Conservation (phyloP, 1,140 invertebrate genomes). For the Micrasema minimum region DNA sequence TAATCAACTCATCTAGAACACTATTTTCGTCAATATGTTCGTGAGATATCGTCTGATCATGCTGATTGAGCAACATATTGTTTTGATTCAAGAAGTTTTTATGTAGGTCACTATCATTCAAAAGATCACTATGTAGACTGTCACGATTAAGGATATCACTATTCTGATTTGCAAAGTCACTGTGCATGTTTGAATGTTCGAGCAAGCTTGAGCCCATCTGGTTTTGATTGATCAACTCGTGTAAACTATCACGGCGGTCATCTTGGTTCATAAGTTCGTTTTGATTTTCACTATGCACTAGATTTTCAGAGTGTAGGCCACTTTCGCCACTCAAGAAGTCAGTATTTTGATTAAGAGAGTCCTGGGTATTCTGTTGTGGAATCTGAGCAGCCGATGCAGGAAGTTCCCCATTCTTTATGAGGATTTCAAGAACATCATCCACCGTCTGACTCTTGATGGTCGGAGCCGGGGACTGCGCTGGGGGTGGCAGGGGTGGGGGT, state of each 20-base stretch:
- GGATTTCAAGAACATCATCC: constrained; percentile 94
- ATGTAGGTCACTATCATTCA: constrained; percentile 43
- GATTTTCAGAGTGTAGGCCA: constrained; percentile 57
- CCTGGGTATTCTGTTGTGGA: constrained; percentile 46
- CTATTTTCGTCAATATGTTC: constrained; percentile 48
- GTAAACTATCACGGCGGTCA: constrained; percentile 36
- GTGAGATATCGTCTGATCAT: constrained; percentile 20
- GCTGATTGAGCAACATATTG: constrained; percentile 42
- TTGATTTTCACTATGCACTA: constrained; percentile 55
- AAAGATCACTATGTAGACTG: constrained; percentile 39
- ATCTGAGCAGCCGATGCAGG: constrained; percentile 81
- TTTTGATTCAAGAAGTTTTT: constrained; percentile 48
- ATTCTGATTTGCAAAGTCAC: constrained; percentile 46
- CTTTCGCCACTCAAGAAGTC: constrained; percentile 49
- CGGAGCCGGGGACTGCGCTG: constrained; percentile 55
- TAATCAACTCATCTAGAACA: constrained; percentile 58
- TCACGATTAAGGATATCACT: constrained; percentile 42
- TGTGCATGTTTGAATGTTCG: constrained; percentile 36
- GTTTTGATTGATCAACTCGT: constrained; percentile 48
- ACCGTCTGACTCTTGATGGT: constrained; percentile 75
- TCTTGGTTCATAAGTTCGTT: constrained; percentile 54
- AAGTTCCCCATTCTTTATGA: constrained; percentile 92
- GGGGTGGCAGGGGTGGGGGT: constrained; percentile 51
- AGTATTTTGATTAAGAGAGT: constrained; percentile 55
- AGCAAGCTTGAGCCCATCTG: constrained; percentile 38